Conservation (phyloP, 2,113 vertebrate genomes). For the Malurus melanocephalus region DNA sequence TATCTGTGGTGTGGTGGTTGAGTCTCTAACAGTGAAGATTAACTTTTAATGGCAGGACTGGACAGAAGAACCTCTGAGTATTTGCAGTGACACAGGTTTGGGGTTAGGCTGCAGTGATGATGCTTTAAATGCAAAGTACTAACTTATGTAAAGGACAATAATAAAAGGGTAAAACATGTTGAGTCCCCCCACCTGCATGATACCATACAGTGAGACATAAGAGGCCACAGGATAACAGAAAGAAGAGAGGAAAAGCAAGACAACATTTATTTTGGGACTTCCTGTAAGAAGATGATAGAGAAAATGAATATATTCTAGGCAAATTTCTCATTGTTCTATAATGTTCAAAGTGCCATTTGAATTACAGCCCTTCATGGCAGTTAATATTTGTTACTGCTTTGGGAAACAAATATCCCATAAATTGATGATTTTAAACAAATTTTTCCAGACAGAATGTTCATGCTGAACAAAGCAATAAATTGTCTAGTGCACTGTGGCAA, state of each 20-base stretch:
- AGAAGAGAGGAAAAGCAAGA: background rate
- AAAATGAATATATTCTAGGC: background rate
- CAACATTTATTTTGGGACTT: background rate
- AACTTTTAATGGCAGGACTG: background rate
- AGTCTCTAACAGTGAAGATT: background rate
- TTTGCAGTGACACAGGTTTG: background rate
- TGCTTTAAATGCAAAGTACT: background rate
- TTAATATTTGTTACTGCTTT: background rate
- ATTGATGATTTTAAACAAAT: background rate
- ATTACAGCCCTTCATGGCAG: background rate
- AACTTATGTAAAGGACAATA: background rate
- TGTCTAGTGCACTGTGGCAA: background rate
- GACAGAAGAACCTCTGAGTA: background rate
- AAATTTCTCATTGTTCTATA: background rate
- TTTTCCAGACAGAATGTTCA: background rate
- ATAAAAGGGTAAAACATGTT: background rate
- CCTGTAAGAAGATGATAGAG: background rate
- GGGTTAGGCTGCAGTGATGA: background rate
- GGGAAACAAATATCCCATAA: background rate
- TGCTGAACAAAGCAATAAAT: background rate
- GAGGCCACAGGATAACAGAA: background rate
- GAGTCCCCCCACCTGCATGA: background rate
- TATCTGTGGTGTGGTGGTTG: background rate
- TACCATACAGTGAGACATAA: background rate
- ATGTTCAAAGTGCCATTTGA: background rate